Evolutionary conservation across 92 coral and sea anemone species (phyloP), one percentile per base, ranked within the genome.

Genomic region (Porites divaricata): DNA sequence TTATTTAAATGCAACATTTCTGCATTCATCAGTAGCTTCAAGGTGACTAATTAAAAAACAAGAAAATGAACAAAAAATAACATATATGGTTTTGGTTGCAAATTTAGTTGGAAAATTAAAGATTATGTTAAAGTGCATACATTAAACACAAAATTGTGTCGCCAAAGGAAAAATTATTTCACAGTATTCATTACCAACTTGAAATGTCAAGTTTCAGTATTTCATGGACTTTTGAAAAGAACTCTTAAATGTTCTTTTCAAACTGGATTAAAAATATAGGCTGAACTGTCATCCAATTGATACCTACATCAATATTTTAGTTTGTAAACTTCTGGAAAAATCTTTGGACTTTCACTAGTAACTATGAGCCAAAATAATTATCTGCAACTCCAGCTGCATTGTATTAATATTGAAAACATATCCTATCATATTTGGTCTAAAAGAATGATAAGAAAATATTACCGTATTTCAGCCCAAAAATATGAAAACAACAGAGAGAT

Each of bases 311-410:
- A 66, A 78, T 78, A 10, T 41, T 64, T 77, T 51, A 78, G 23
- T 78, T 22, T 22, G 4, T 45, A 78, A 59, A 63, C 45, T 41
- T 51, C 83, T 78, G 50, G 72, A 78, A 66, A 64, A 65, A 62
- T 62, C 20, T 28, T 13, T 16, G 63, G 63, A 10, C 45, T 23
- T 56, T 10, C 62, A 9, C 54, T 41, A 16, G 19, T 20, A 8
- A 77, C 62, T 21, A 2, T 22, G 45, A 35, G 68, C 81, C 81
- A 61, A 76, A 19, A 45, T 76, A 54, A 35, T 16, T 35, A 13
- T 25, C 41, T 17, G 25, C 61, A 62, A 74, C 53, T 74, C 66
- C 25, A 23, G 13, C 21, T 1, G 15, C 6, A 12, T 57, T 57
- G 14, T 57, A 57, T 17, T 3, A 73, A 23, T 45, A 20, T 4